Evolutionary conservation across 2,888 invertebrate species (phyloP), one percentile per base, ranked within the genome.

Genomic region (Gastrophysa polygoni): DNA sequence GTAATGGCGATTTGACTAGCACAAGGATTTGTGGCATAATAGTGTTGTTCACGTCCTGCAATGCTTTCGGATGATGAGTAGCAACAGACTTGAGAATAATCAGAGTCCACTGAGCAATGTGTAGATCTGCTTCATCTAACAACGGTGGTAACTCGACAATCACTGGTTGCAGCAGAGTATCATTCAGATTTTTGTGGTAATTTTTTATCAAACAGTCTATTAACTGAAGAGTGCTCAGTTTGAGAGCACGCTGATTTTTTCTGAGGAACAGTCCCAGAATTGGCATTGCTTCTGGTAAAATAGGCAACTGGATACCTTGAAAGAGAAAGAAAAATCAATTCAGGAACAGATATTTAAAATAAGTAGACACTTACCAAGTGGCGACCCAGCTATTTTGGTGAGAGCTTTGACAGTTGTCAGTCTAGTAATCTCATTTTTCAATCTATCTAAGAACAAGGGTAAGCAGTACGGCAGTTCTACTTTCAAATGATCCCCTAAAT

Each of bases 341-440:
- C 4, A 24, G n/a, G 16, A 44, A 14, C 21, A 44, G 11, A 18
- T n/a, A n/a, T n/a, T n/a, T n/a, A n/a, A 34, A 38, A 51, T 17
- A 5, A 8, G 10, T 21, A 50, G 43, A 2, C 16, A 56, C 59
- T 66, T 64, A 66, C 90, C 88, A 44, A 97, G 82, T 0, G 95
- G 94, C 1, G 95, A 96, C 0, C 92, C 91, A 21, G 97, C 96
- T 57, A 98, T 93, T 84, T 95, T 93, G 5, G 95, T 96, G 10
- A 98, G 83, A 7, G 98, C 96, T 80, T 97, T 98, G 0, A 99
- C 97, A 1, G 98, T 95, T 3, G 97, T 97, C 32, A 98, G 85
- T 20, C 98, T 87, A 0, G 99, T 99, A 56, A 98, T 98, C 84
- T 99, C 99, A 80, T 99, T 98, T 69, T 92, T 90, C 57, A 99